Percentiles rank a stretch among this genome's conserved stretches.
These are phyloP conservation scores for Monomorium pharaonis DNA, from an alignment of 1,140 invertebrate genomes.

Conservation along the genomic window DNA sequence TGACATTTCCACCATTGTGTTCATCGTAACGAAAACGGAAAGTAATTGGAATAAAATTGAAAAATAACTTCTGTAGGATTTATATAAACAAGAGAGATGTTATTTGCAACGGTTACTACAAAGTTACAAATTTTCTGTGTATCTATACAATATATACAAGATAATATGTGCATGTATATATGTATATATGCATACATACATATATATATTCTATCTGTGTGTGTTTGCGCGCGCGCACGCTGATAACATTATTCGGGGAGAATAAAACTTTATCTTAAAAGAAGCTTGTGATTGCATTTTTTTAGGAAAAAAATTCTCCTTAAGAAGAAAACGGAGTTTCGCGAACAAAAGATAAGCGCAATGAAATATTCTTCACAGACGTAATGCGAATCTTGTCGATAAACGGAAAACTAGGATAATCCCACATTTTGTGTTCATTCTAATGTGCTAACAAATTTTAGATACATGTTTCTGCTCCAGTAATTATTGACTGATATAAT, in stretches of 20 bases:
- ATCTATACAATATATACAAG: not conserved
- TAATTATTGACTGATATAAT: not conserved
- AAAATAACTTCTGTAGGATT: not conserved
- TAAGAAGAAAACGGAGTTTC: not conserved
- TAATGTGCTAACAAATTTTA: slow-evolving; percentile 20
- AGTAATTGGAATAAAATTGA: slow-evolving; percentile 2
- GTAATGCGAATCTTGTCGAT: not conserved
- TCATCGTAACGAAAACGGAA: not conserved
- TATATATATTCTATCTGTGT: too few relatives aligned
- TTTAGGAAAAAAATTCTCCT: not conserved
- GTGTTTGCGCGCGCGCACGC: too few relatives aligned
- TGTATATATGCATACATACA: too few relatives aligned
- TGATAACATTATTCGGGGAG: not conserved
- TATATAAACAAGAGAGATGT: not conserved
- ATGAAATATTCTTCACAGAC: not conserved
- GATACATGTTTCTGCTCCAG: not conserved
- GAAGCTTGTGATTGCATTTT: not conserved
- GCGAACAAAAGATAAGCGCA: not conserved
- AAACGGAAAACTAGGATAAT: not conserved
- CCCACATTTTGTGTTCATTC: not conserved
- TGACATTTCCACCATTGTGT: not conserved
- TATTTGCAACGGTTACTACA: not conserved
- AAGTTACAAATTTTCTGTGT: not conserved
- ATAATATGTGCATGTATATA: too few relatives aligned
- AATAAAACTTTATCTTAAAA: not conserved